Evolutionary conservation across 2,113 vertebrate genomes (phyloP).

Genomic region (Elephas maximus): DNA sequence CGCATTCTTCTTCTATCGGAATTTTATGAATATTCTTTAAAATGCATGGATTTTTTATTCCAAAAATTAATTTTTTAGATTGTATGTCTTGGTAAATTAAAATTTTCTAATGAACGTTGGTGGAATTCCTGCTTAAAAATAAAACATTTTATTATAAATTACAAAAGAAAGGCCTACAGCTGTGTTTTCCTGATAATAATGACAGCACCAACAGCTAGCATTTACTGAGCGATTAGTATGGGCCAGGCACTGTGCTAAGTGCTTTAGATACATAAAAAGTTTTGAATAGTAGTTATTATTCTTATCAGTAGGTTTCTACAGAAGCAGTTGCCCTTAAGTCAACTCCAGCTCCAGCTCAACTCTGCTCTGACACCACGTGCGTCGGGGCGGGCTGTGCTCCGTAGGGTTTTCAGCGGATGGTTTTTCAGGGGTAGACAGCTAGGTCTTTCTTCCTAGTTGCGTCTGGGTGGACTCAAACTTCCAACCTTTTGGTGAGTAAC

Average conservation of each 20-base stretch:
- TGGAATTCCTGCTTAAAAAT: not conserved
- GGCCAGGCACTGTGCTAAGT: not conserved
- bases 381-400: too few relatives aligned
- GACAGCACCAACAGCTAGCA: not conserved
- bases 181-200: not conserved
- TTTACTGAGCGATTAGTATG: not conserved
- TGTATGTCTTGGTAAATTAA: not conserved
- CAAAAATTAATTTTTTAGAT: not conserved
- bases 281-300: too few relatives aligned
- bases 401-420: too few relatives aligned
- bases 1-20: not conserved
- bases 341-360: too few relatives aligned
- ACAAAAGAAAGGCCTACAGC: not conserved
- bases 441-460: too few relatives aligned
- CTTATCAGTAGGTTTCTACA: too few relatives aligned
- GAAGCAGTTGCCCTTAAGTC: too few relatives aligned
- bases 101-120: not conserved
- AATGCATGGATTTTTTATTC: not conserved
- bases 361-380: too few relatives aligned
- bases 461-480: too few relatives aligned
- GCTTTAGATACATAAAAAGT: too few relatives aligned
- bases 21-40: not conserved
- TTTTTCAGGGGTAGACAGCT: too few relatives aligned
- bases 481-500: too few relatives aligned
- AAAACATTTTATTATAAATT: not conserved